These are phyloP conservation scores for Colaptes auratus DNA, from an alignment of 2,113 vertebrate genomes.

Conservation along the genomic window DNA sequence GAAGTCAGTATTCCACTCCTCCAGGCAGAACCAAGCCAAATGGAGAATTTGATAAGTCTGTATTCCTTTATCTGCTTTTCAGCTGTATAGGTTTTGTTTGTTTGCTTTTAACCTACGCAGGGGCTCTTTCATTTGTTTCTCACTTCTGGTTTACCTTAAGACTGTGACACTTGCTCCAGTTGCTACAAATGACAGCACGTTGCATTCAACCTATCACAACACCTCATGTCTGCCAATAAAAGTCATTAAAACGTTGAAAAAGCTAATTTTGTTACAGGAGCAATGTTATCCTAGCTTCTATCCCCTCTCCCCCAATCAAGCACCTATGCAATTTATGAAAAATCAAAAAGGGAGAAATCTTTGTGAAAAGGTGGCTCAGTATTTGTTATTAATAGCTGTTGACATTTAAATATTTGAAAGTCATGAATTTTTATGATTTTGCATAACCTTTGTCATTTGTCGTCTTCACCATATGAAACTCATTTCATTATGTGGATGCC, in stretches of 20 bases:
- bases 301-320: rapidly evolving
- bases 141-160: background rate
- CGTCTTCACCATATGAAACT: background rate
- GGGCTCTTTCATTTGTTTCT: background rate
- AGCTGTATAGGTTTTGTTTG: too few species aligned
- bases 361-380: background rate
- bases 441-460: background rate
- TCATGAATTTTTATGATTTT: background rate
- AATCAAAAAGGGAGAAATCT: background rate
- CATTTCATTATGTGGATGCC: background rate
- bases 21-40: background rate
- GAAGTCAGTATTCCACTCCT: background rate
- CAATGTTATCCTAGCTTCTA: background rate
- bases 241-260: background rate
- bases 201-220: background rate
- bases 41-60: background rate
- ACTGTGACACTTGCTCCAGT: background rate
- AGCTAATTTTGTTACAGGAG: background rate
- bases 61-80: background rate
- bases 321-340: background rate
- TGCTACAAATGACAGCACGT: background rate
- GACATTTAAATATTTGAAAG: background rate
- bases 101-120: background rate
- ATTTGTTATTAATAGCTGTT: background rate
- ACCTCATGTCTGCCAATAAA: background rate